Base-by-base conservation (phyloP, 2,888 invertebrate genomes). In the Alcis repandata region DNA sequence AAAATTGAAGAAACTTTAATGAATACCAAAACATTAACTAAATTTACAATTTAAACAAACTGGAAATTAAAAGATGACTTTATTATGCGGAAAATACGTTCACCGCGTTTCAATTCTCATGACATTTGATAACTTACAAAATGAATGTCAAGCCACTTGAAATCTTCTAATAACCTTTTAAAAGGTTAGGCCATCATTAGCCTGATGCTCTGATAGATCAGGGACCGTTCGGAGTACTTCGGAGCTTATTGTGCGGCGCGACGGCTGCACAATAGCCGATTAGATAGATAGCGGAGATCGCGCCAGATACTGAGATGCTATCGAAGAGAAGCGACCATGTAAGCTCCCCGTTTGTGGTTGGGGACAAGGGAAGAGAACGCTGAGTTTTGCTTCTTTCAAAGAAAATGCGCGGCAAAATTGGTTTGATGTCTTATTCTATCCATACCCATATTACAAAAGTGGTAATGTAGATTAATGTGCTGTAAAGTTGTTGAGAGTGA, bases 241-340 rank as follows among this genome's bases (percentile, higher is more conserved):
- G 74, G 69, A 67, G 69, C 79, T n/a, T 71, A 80, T 81, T 80
- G 82, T 80, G 76, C 74, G 61, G 75, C 73, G 62, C 75, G 84
- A 88, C 80, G 82, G 81, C 85, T 13, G 75, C 80, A 87, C 90
- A 89, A 89, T 89, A 75, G 88, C 70, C 86, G 89, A 89, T 90
- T 89, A 87, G 83, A 73, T 74, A 54, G 75, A 54, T 54, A 54
- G 43, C 54, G 11, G 20, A 79, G 85, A 86, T 87, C 79, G 78
- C 71, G 73, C 69, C 80, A 80, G 80, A 84, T 85, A 79, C 78
- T 70, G 70, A 75, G 87, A 89, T 88, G 75, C 70, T 86, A 90
- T 88, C 89, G 77, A 67, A 54, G 68, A 68, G 76, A n/a, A n/a
- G n/a, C 72, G 78, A 68, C 78, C 79, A 76, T 76, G 83, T 84